Evolutionary conservation across 2,113 vertebrate genomes (phyloP).

Genomic region (Antigone vipio): DNA sequence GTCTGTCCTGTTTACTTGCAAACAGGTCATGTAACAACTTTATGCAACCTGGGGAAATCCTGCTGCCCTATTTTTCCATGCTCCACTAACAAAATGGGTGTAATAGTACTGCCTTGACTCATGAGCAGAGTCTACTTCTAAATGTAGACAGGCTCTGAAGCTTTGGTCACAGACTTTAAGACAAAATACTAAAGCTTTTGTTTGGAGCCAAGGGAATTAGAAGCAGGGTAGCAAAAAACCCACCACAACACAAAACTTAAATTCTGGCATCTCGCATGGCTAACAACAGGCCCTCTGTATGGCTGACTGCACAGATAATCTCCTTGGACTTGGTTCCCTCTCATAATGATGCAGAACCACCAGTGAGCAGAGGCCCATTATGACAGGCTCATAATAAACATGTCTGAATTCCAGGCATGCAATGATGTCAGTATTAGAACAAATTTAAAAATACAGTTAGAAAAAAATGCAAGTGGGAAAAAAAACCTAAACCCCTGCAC

Average conservation of each 20-base stretch:
- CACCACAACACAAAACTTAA: not conserved
- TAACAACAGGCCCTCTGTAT: not conserved
- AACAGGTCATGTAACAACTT: not conserved
- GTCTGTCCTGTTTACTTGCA: not conserved
- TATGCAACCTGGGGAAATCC: not conserved
- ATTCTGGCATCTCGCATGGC: not conserved
- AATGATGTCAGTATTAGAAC: not conserved
- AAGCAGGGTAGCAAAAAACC: not conserved
- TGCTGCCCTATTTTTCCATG: not conserved
- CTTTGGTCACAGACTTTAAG: not conserved
- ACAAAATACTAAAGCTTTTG: not conserved
- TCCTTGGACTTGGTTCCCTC: not conserved
- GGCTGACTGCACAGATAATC: not conserved
- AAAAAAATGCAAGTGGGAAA: not conserved
- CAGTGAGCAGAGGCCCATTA: not conserved
- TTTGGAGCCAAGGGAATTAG: not conserved
- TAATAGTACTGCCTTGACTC: not conserved
- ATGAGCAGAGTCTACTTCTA: not conserved
- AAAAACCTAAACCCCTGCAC: not conserved
- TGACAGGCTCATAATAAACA: not conserved
- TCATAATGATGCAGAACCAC: not conserved
- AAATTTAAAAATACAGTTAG: not conserved
- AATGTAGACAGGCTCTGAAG: not conserved
- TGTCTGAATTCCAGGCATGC: not conserved
- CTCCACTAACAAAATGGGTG: not conserved